Base-by-base conservation (phyloP, 1,140 invertebrate genomes). In the Bombus polaris region DNA sequence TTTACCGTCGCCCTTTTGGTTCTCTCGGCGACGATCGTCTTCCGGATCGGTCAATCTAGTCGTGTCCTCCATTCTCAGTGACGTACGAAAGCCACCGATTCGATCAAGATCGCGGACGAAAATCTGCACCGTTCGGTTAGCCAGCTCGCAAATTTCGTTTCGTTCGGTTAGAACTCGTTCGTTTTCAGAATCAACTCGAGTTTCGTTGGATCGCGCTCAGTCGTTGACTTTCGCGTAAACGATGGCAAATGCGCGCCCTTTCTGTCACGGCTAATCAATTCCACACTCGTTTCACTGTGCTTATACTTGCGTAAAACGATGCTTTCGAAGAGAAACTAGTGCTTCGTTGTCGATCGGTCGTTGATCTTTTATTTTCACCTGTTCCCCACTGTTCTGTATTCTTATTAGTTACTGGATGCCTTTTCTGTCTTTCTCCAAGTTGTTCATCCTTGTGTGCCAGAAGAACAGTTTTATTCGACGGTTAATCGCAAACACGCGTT, bases 1-100 rank as follows among this genome's bases (percentile, higher is more conserved):
- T 9, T 86, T 81, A 2, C 10, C 9, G 0, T 87, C 81, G 13
- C 10, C 35, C 18, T 74, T 83, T 28, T 79, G 70, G 0, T 6
- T 53, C 1, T 59, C 57, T 1, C 81, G 57, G 8, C 74, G 85
- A n/a, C 35, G 82, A 47, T 73, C 57, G 13, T 37, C 75, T 13
- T 79, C 75, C 6, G 83, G 62, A 22, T 94, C 89, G 13, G 88
- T 91, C 39, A 94, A 47, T 35, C 89, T 87, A 8, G 86, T 87
- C 3, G 92, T 91, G 39, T 94, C 94, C 32, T 94, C 93, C 93
- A 94, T 94, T 18, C 28, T 12, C 3, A 62, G 47, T 25, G 53
- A 53, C 12, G 25, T 28, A 76, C 44, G 13, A 13, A 75, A 8
- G 22, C 44, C 32, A 28, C 47, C 47, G 74, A 66, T 62, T 12